These are phyloP conservation scores for Malurus melanocephalus DNA, from an alignment of 2,113 vertebrate genomes.

Conservation along the genomic window DNA sequence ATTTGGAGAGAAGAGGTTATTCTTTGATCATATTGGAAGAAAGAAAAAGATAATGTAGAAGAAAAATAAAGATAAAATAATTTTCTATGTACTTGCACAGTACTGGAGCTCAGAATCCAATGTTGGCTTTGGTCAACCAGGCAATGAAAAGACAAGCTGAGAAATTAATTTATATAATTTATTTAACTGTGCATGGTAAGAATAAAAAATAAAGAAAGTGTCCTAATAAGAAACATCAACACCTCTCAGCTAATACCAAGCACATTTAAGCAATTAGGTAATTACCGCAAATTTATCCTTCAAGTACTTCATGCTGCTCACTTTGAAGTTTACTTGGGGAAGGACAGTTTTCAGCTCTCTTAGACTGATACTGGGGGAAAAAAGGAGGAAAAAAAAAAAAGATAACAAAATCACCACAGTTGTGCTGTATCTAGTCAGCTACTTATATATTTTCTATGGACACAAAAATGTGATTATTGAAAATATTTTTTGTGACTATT, in stretches of 20 bases:
- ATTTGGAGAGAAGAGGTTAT: background rate
- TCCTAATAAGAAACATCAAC: background rate
- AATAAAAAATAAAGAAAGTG: background rate
- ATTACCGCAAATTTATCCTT: constrained; percentile 88
- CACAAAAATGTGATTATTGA: background rate
- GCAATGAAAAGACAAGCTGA: background rate
- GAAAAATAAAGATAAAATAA: background rate
- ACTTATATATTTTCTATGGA: background rate
- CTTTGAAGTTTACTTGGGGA: constrained; percentile 90
- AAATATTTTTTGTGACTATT: background rate
- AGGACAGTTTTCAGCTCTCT: constrained; percentile 90
- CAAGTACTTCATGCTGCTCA: constrained; percentile 78
- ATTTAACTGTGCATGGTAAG: background rate
- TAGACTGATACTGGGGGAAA: constrained; percentile 80
- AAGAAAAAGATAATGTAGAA: background rate
- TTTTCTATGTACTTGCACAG: background rate
- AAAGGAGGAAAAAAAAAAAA: background rate
- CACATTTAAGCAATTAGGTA: background rate
- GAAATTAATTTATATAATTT: background rate
- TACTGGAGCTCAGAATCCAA: background rate
- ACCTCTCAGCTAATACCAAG: background rate
- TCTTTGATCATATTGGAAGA: background rate
- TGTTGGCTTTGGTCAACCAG: background rate
- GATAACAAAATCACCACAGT: background rate
- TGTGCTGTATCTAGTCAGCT: background rate